Evolutionary conservation across 2,797 vertebrate species (phyloP).

Genomic region (Manis pentadactyla): DNA sequence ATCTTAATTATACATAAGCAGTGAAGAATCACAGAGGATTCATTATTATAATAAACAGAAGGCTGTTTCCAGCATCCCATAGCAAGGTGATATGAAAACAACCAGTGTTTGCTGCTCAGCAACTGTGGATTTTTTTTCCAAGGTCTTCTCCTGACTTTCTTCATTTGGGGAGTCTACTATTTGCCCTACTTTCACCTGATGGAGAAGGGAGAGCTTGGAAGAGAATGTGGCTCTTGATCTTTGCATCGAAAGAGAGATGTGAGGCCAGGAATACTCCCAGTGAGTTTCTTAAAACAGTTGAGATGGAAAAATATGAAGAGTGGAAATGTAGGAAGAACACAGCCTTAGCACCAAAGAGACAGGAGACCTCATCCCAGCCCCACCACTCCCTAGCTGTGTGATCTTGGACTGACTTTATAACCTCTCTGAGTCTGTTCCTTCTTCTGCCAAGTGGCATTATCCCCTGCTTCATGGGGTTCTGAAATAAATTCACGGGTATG

Average conservation of each 20-base stretch:
- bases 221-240: background rate
- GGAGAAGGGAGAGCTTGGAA: background rate
- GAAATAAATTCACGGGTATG: background rate
- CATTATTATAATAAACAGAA: constrained; percentile 82
- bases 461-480: fast-evolving
- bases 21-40: constrained; percentile 71
- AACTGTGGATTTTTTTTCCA: background rate
- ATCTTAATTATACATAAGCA: constrained; percentile 78
- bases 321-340: background rate
- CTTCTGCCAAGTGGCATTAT: background rate
- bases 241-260: background rate
- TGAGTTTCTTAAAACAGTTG: background rate
- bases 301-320: background rate
- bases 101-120: background rate
- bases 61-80: constrained; percentile 61
- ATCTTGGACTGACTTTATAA: background rate
- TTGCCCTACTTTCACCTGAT: background rate
- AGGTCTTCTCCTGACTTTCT: background rate
- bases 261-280: background rate
- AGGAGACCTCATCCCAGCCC: background rate
- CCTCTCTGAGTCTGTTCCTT: background rate
- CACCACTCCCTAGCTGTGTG: background rate
- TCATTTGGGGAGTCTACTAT: background rate
- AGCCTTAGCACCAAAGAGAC: background rate
- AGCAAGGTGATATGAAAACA: constrained; percentile 33